Evolutionary conservation across 2,888 invertebrate genomes (phyloP).

Genomic region (Dicycla oo): DNA sequence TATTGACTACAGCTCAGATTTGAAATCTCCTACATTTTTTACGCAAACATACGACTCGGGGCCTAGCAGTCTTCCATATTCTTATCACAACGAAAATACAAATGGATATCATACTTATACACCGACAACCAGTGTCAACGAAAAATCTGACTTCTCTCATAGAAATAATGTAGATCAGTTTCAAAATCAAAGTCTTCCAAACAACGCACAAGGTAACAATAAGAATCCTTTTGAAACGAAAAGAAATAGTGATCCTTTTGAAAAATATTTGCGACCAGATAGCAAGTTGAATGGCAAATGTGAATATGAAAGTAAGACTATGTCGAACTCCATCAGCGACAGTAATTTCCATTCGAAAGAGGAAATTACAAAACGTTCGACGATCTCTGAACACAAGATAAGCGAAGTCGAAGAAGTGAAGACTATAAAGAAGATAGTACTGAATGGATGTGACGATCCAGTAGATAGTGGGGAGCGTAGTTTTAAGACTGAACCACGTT

Average conservation of each 20-base stretch:
- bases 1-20: conserved; percentile 73
- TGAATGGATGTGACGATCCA: conserved; percentile 80
- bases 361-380: conserved; percentile 82
- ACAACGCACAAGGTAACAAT: conserved; percentile 66
- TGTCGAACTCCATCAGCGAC: conserved; percentile 82
- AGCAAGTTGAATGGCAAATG: conserved; percentile 75
- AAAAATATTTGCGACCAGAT: conserved; percentile 79
- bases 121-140: conserved; percentile 65
- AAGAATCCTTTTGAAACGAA: conserved; percentile 83
- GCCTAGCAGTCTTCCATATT: conserved; percentile 75
- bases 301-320: conserved; percentile 72
- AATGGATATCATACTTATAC: conserved; percentile 72
- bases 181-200: conserved; percentile 73
- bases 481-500: conserved; percentile 47
- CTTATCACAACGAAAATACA: conserved; percentile 71
- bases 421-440: conserved; percentile 85
- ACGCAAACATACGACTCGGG: conserved; percentile 75
- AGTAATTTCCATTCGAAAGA: conserved; percentile 81
- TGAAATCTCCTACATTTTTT: conserved; percentile 79
- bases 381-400: conserved; percentile 84
- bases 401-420: conserved; percentile 87
- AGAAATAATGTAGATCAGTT: conserved; percentile 70
- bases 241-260: conserved; percentile 82
- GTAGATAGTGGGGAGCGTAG: conserved; percentile 57
- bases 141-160: conserved; percentile 71